Evolutionary conservation across 2,888 invertebrate genomes (phyloP).

Genomic region (Liopterus haemorrhoidalis): DNA sequence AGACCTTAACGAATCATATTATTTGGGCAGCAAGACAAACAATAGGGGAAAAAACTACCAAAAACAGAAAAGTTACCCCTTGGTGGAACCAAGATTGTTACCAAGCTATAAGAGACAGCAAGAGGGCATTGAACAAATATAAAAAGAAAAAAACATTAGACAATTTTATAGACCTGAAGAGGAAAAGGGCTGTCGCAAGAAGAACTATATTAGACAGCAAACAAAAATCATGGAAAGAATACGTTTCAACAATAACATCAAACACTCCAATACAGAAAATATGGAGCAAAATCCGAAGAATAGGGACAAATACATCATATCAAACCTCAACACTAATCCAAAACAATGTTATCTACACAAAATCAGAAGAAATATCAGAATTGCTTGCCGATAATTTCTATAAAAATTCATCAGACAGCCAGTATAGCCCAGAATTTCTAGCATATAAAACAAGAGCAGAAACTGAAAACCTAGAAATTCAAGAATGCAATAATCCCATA

Average conservation of each 20-base stretch:
- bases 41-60: too few species aligned
- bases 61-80: too few species aligned
- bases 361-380: not conserved
- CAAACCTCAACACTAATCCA: conserved; percentile 1
- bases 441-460: not conserved
- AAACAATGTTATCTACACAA: not conserved
- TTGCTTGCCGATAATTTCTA: not conserved
- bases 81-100: conserved; percentile 22
- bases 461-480: not conserved
- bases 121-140: conserved; percentile 13
- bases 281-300: conserved; percentile 10
- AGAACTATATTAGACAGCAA: too few species aligned
- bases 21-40: too few species aligned
- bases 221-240: too few species aligned
- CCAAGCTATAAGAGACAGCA: conserved; percentile 7
- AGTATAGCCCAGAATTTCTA: not conserved
- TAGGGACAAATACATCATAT: conserved; percentile 1
- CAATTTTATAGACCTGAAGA: not conserved
- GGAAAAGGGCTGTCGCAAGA: not conserved
- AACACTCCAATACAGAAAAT: conserved; percentile 1
- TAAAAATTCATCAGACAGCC: not conserved
- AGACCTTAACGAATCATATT: too few species aligned
- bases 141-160: not conserved
- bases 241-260: conserved; percentile 4
- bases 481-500: not conserved